These are phyloP conservation scores for Porites lobata DNA, from an alignment of 92 coral and sea anemone genomes.

Conservation along the genomic window DNA sequence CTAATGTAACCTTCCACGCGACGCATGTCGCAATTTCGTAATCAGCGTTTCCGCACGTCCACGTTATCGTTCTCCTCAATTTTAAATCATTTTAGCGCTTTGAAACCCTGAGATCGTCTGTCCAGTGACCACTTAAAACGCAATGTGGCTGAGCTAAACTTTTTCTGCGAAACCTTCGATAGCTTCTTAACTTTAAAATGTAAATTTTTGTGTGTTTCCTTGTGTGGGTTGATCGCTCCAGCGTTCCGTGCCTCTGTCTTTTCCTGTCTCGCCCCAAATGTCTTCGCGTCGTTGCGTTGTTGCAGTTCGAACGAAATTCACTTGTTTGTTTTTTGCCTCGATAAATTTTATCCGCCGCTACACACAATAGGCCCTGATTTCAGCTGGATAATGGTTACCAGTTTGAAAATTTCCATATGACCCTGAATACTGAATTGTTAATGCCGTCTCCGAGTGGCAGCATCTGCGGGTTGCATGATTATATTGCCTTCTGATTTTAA, in stretches of 20 bases:
- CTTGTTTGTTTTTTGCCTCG: not conserved
- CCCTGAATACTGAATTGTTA: slow-evolving; percentile 17
- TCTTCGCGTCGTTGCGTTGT: slow-evolving; percentile 3
- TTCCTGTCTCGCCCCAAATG: slow-evolving; percentile 35
- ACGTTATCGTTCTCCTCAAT: not conserved
- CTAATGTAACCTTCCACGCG: slow-evolving; percentile 27
- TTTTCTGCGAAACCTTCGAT: not conserved
- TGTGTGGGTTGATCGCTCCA: not conserved
- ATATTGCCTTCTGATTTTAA: not conserved
- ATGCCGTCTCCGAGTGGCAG: not conserved
- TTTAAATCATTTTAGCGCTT: not conserved
- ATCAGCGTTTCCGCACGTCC: slow-evolving; percentile 14
- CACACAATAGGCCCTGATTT: slow-evolving; percentile 17
- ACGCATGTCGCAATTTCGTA: slow-evolving; percentile 46
- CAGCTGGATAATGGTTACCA: not conserved
- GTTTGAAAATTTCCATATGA: slow-evolving; percentile 8
- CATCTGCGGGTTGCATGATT: slow-evolving; percentile 20
- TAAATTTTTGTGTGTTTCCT: slow-evolving; percentile 18
- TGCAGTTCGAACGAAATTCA: not conserved
- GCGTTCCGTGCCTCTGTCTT: slow-evolving; percentile 7
- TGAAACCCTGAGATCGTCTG: not conserved
- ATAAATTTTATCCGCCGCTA: not conserved
- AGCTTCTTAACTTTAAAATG: not conserved
- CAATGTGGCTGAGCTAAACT: too few species aligned
- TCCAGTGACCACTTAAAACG: too few species aligned